Percentiles rank a stretch among this genome's conserved stretches.
These are phyloP conservation scores for Diplolepis rosae DNA, from an alignment of 2,888 invertebrate species.

Conservation along the genomic window DNA sequence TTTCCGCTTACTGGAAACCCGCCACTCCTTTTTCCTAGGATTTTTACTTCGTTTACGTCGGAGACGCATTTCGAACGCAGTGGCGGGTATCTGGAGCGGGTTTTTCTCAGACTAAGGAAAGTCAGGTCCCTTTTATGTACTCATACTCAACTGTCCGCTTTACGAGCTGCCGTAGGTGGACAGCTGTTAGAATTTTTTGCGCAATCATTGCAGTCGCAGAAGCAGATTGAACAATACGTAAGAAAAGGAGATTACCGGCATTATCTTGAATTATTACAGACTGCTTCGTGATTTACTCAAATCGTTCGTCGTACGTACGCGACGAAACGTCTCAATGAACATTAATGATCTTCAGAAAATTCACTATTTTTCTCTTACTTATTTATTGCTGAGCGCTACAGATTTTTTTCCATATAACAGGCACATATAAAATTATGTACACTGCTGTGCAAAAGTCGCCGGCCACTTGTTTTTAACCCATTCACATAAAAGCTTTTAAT, in stretches of 20 bases:
- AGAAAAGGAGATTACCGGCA: constrained; percentile 28
- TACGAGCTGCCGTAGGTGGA: constrained; percentile 32
- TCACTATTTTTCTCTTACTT: not conserved
- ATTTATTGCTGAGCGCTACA: not conserved
- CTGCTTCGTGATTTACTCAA: constrained; percentile 24
- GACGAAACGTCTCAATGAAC: constrained; percentile 17
- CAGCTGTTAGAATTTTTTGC: constrained; percentile 32
- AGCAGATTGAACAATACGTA: constrained; percentile 27
- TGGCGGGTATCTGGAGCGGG: constrained; percentile 43
- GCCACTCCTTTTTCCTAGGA: constrained; percentile 43
- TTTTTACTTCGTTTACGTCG: not conserved
- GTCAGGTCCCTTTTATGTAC: constrained; percentile 39
- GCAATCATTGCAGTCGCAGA: constrained; percentile 30
- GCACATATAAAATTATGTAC: too few relatives aligned
- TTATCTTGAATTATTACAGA: constrained; percentile 20
- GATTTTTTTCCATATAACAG: not conserved
- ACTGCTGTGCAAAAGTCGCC: too few relatives aligned
- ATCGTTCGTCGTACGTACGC: constrained; percentile 24
- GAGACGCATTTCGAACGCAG: constrained; percentile 33
- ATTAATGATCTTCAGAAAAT: constrained; percentile 4
- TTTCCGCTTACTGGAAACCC: constrained; percentile 53
- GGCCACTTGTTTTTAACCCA: too few relatives aligned
- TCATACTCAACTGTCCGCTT: constrained; percentile 31
- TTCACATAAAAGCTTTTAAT: too few relatives aligned
- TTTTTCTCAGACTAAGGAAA: constrained; percentile 35